Base-by-base conservation (phyloP, 2,797 vertebrate species). In the Pangasius macronema region DNA sequence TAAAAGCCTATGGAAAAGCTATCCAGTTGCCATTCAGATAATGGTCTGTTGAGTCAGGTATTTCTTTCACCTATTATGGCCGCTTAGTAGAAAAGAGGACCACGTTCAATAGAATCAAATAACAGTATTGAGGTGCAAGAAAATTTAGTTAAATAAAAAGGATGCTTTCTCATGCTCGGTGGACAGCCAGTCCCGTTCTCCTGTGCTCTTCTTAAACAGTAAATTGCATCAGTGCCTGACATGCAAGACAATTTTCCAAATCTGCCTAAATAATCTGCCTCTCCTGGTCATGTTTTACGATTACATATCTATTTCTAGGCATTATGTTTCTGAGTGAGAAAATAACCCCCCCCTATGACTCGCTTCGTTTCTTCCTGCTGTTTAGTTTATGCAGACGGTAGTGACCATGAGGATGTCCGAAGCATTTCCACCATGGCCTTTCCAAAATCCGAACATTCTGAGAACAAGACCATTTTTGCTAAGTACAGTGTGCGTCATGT, bases 41-140 rank as follows among this genome's bases (percentile, higher is more conserved):
- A 49, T 61, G 5, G 22, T 42, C 76, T 67, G 33, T 72, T 72
- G 18, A 86, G 67, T 59, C 0, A 0, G 33, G 27, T 11, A 42
- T 70, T 39, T 13, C 24, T 86, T 81, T 82, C 65, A 42, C n/a
- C 36, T 42, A 20, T 82, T 82, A 73, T 73, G 36, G 10, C 5
- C 9, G 10, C 27, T 3, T 33, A 36, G 13, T 33, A 30, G 18
- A 82, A 82, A 14, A 70, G 6, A 72, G 9, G 2, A 46, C 63
- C 39, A 22, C 7, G 36, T 87, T 49, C 55, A 83, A 39, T 33
- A 75, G 80, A 82, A 53, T 83, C 80, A 72, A 82, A n/a, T 81
- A 53, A 42, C 18, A 49, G 14, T 9, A 53, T 14, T 55, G 33
- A 67, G 14, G n/a, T 63, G 5, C n/a, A 79, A 63, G 59, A 36